These are phyloP conservation scores for Marisa cornuarietis DNA, from an alignment of 1,140 invertebrate genomes.

Conservation along the genomic window DNA sequence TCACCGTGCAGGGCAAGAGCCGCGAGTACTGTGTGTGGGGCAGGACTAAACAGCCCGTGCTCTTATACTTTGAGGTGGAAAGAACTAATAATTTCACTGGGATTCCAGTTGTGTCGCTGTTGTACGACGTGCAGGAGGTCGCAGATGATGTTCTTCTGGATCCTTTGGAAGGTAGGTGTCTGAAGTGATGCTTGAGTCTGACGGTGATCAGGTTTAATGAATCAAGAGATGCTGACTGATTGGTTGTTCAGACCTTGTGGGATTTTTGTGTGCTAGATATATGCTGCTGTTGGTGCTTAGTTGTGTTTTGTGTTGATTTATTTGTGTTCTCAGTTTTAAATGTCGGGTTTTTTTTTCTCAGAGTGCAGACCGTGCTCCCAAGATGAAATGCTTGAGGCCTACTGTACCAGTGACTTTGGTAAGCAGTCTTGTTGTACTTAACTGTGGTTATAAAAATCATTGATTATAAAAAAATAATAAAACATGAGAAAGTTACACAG, in stretches of 20 bases:
- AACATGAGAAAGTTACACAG: too few species aligned
- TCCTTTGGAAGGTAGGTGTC: conserved; percentile 42
- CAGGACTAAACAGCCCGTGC: conserved; percentile 21
- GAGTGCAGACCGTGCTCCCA: conserved; percentile 82
- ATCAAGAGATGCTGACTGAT: too few species aligned
- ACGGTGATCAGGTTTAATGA: not conserved
- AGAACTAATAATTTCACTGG: conserved; percentile 30
- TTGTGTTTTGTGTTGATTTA: too few species aligned
- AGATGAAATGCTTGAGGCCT: conserved; percentile 79
- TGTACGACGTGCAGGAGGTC: conserved; percentile 34
- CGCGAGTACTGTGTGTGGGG: conserved; percentile 38
- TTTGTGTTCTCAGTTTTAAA: too few species aligned
- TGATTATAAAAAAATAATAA: too few species aligned
- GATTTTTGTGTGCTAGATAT: too few species aligned
- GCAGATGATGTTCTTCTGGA: conserved; percentile 4
- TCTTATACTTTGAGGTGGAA: conserved; percentile 47
- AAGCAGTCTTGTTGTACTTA: conserved; percentile 46
- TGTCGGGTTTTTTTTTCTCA: conserved; percentile 31
- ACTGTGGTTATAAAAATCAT: too few species aligned
- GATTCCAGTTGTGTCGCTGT: conserved; percentile 29
- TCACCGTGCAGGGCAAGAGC: conserved; percentile 29
- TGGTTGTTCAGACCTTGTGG: too few species aligned
- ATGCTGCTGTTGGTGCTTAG: too few species aligned
- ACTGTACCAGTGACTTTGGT: conserved; percentile 84
- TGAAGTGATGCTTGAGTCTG: not conserved